phyloP scores from a whole-genome alignment of 1,140 invertebrate genomes.

The Luehdorfia chinensis region DNA sequence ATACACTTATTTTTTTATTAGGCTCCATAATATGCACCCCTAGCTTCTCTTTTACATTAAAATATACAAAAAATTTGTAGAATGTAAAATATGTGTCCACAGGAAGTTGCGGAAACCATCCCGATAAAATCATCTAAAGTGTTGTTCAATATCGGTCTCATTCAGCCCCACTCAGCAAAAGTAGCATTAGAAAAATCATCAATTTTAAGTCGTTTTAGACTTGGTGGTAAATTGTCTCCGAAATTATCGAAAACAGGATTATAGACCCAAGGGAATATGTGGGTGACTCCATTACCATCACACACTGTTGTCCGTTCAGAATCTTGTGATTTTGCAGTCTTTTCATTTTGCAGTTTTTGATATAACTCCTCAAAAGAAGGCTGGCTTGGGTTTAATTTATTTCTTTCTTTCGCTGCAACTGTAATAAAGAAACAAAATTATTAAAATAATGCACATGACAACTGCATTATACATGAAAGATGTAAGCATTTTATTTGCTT shows the following conservation, averaged over 20 bases:
- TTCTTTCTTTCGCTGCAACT: conserved; percentile 53
- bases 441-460: too few relatives aligned
- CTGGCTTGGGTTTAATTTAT: conserved; percentile 34
- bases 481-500: too few relatives aligned
- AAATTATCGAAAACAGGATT: conserved; percentile 70
- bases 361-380: conserved; percentile 70
- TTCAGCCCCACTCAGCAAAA: conserved; percentile 78
- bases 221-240: conserved; percentile 77
- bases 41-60: too few relatives aligned
- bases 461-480: too few relatives aligned
- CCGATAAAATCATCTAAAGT: too few relatives aligned
- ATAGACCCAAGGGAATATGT: conserved; percentile 75
- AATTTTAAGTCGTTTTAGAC: conserved; percentile 76
- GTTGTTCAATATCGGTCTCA: too few relatives aligned
- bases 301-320: conserved; percentile 41
- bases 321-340: conserved; percentile 22
- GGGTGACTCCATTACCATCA: conserved; percentile 56
- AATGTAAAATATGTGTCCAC: too few relatives aligned
- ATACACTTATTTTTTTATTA: too few relatives aligned
- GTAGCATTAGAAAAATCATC: conserved; percentile 72
- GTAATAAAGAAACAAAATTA: conserved; percentile 31
- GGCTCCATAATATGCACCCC: too few relatives aligned
- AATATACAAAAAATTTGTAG: too few relatives aligned
- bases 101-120: too few relatives aligned
- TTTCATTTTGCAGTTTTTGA: conserved; percentile 63